Conservation (phyloP, 2,113 vertebrate genomes). For the Penelope pileata region DNA sequence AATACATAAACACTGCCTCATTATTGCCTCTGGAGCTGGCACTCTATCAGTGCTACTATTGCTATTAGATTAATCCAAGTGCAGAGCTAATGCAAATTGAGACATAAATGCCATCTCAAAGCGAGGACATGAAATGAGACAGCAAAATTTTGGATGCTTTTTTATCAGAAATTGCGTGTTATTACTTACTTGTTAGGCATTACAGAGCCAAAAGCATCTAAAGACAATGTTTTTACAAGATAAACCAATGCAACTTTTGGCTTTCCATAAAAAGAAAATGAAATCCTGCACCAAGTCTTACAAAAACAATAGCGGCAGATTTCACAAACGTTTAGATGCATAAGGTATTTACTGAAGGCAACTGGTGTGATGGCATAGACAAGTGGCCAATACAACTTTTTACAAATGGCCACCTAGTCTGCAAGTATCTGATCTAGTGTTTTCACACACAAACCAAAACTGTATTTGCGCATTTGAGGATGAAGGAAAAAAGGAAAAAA, state of each 20-base stretch:
- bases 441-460: background rate
- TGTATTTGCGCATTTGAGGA: accelerated
- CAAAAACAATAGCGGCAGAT: background rate
- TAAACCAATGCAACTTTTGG: background rate
- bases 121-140: constrained; percentile 9
- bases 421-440: background rate
- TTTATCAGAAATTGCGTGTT: background rate
- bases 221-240: background rate
- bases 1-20: background rate
- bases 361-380: accelerated
- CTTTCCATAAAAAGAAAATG: background rate
- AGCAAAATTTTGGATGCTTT: background rate
- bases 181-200: background rate
- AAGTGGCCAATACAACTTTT: background rate
- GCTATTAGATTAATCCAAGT: constrained; percentile 34
- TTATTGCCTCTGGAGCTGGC: background rate
- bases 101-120: constrained; percentile 37
- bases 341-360: background rate
- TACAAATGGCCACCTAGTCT: background rate
- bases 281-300: background rate
- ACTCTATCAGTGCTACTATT: background rate
- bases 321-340: background rate
- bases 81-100: constrained; percentile 40
- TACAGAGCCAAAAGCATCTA: background rate
- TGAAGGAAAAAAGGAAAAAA: background rate